Percentiles rank a stretch among this genome's conserved stretches.
Conservation (phyloP, 2,113 vertebrate species). For the Microcebus jonahi region DNA sequence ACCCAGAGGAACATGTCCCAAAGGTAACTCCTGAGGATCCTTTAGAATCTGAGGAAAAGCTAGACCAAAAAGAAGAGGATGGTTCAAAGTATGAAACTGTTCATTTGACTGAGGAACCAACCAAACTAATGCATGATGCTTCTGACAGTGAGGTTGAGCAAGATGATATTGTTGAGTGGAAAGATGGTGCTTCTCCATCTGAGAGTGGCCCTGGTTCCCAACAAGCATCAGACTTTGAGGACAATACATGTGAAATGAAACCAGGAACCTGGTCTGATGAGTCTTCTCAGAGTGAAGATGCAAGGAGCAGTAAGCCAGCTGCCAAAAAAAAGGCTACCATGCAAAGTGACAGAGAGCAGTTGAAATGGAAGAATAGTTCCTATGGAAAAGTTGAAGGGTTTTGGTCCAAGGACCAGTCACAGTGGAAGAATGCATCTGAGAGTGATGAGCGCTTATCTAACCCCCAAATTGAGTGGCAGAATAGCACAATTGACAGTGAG, state of each 20-base stretch:
- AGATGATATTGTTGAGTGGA: slow-evolving; percentile 84
- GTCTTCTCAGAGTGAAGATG: slow-evolving; percentile 88
- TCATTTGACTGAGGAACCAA: slow-evolving; percentile 81
- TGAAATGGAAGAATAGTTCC: slow-evolving; percentile 89
- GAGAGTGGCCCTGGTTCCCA: slow-evolving; percentile 89
- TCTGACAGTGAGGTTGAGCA: slow-evolving; percentile 88
- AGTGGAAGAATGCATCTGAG: slow-evolving; percentile 85
- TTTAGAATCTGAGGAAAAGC: slow-evolving; percentile 78
- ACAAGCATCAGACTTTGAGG: slow-evolving; percentile 87
- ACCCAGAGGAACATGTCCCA: slow-evolving; percentile 80
- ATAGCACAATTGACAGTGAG: slow-evolving; percentile 89
- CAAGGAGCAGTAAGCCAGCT: slow-evolving; percentile 87
- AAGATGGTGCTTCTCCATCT: slow-evolving; percentile 83
- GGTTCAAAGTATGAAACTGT: slow-evolving; percentile 80
- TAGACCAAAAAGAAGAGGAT: slow-evolving; percentile 84
- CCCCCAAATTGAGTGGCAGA: slow-evolving; percentile 89
- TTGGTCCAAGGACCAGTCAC: slow-evolving; percentile 90
- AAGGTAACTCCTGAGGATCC: slow-evolving; percentile 79
- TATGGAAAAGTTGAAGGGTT: slow-evolving; percentile 90
- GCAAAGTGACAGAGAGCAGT: slow-evolving; percentile 85
- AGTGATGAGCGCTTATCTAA: slow-evolving; percentile 86
- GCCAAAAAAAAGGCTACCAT: slow-evolving; percentile 83
- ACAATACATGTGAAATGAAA: slow-evolving; percentile 84
- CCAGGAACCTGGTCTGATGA: slow-evolving; percentile 88
- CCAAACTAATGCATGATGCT: slow-evolving; percentile 77